Evolutionary conservation across 1,140 invertebrate genomes (phyloP), one percentile per base, ranked within the genome.

Genomic region (Cheumatopsyche charites): DNA sequence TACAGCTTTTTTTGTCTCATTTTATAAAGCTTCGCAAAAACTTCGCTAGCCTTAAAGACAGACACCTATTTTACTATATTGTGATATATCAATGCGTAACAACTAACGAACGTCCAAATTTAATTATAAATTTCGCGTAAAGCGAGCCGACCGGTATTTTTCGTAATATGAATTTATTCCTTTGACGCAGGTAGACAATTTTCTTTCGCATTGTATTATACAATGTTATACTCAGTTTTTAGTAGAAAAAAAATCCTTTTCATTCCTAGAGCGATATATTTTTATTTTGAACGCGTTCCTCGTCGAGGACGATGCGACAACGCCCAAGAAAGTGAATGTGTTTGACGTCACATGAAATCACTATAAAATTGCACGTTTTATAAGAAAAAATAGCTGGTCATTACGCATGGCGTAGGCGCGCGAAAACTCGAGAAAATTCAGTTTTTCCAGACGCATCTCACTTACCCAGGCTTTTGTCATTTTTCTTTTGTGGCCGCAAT

Each of bases 311-410:
- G 29, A 36, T 36, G 29, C 29, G 29, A 36, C 29, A 36, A 21
- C 55, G 23, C 21, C 29, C 17, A 58, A 13, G 55, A 4, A 19
- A 12, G 4, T 26, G 55, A 23, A 58, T 25, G 55, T 25, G 21
- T 58, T 58, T 58, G 19, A 58, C 55, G 55, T 58, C 55, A 58
- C 21, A 58, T 58, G 25, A 58, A 58, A 58, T 58, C 55, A 58
- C 55, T 58, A 66, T 47, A 66, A 66, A 66, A 66, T 45, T 66
- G 63, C 43, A 25, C 63, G 63, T 66, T 47, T 45, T 47, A 66
- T 66, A 42, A 66, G 63, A 66, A 66, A 66, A 66, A 66, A 66
- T 66, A 47, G 43, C 63, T n/a, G 9, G 63, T 25, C 42, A 66
- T 66, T 66, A 66, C 63, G 63, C 5, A 13, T 29, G n/a, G 5